These are phyloP conservation scores for Neopelma chrysocephalum DNA, from an alignment of 2,797 vertebrate species.

Conservation along the genomic window DNA sequence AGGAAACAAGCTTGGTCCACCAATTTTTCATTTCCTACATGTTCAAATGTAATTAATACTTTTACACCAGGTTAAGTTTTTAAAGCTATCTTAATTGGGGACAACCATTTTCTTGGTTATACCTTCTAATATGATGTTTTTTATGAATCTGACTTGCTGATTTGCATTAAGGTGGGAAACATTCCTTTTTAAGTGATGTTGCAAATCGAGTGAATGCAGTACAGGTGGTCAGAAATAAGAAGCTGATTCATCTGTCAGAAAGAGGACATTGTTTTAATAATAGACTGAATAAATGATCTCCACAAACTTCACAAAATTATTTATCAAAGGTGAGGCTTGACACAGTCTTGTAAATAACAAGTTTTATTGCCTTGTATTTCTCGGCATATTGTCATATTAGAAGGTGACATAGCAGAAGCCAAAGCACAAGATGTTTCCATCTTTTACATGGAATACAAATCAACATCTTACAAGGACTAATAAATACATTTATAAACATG, in stretches of 20 bases:
- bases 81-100: background rate
- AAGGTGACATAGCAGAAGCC: background rate
- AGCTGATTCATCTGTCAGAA: background rate
- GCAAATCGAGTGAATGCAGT: background rate
- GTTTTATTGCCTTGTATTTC: slow-evolving; percentile 26
- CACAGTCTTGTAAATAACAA: slow-evolving; percentile 30
- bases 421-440: background rate
- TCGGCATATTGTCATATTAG: background rate
- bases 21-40: background rate
- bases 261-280: background rate
- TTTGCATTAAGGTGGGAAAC: background rate
- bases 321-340: background rate
- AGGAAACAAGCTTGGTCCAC: background rate
- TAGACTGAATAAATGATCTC: background rate
- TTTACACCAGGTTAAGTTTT: background rate
- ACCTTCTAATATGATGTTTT: background rate
- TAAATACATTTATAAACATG: slow-evolving; percentile 56
- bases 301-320: background rate
- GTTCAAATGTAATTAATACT: background rate
- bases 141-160: background rate
- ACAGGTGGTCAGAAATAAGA: background rate
- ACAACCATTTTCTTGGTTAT: background rate
- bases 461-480: slow-evolving; percentile 34
- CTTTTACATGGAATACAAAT: slow-evolving; percentile 30
- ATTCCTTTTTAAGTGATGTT: background rate